Base-by-base conservation (phyloP, 2,113 vertebrate genomes). In the Scopus umbretta region DNA sequence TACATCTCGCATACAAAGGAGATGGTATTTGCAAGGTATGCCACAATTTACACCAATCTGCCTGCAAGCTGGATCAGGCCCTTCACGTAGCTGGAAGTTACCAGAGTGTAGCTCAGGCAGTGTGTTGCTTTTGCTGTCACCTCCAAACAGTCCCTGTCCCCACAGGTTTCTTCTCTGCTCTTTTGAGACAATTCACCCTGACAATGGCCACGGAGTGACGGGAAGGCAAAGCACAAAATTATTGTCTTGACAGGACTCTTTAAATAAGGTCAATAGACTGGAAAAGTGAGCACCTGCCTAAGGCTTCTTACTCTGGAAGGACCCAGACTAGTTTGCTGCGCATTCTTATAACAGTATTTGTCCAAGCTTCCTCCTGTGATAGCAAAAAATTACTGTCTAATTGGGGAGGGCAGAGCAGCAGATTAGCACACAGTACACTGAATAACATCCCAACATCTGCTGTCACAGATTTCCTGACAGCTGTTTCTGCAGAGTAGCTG, bases 391-490 rank as follows among this genome's bases (percentile, higher is more conserved):
- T 2, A n/a, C 65, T 78, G 61, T 83, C 42, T 94, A 72, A 94
- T 3, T 85, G 91, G 66, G 78, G 40, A 96, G 70, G 62, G 58
- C 72, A 95, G 65, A 94, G 84, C 58, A 91, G 85, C 45, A 92
- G 88, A 91, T 97, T 89, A 95, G 70, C 80, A 65, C 94, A 91
- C 22, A 25, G 88, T 38, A 91, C 88, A 73, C 86, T 76, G 70
- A 94, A n/a, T 56, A 91, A 91, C 83, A 85, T 82, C 73, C 92
- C 86, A 95, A 92, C 95, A 96, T 94, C 96, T 97, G 97, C 74
- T 96, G 83, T 42, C 96, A 95, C 95, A 97, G 94, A 89, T 94
- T 97, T 97, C 89, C 84, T 94, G 94, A 95, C 96, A 95, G 95
- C 91, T 96, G 95, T 92, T 97, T 96, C 89, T 82, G 83, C 53